Evolutionary conservation across 2,888 invertebrate genomes (phyloP).

Genomic region (Anorthoa munda): DNA sequence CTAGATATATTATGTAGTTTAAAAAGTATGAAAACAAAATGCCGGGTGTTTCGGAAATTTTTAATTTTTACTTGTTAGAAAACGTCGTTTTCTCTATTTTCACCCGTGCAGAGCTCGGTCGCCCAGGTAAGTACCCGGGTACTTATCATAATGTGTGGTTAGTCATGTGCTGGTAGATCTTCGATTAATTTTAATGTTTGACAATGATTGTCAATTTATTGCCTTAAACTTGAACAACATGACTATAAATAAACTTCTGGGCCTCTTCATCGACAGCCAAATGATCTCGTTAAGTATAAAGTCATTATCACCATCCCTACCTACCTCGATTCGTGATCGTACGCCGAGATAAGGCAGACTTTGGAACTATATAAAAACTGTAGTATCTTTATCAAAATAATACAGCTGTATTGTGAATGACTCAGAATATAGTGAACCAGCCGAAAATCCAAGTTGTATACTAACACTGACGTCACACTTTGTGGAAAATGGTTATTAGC

Average conservation of each 20-base stretch:
- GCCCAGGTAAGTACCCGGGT: no score
- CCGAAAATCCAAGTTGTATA: conserved; percentile 48
- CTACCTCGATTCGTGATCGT: conserved; percentile 35
- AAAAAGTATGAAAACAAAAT: no score
- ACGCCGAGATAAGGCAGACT: conserved; percentile 30
- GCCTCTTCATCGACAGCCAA: not conserved
- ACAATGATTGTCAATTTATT: not conserved
- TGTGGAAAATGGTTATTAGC: conserved; percentile 46
- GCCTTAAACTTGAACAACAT: no score
- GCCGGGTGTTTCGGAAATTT: no score
- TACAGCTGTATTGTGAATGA: conserved; percentile 36
- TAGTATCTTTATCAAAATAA: conserved; percentile 37
- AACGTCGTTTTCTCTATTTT: no score
- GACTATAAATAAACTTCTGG: not conserved
- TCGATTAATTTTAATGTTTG: not conserved
- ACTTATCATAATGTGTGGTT: no score
- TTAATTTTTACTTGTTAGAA: no score
- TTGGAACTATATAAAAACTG: conserved; percentile 47
- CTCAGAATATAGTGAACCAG: conserved; percentile 41
- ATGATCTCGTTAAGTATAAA: conserved; percentile 27
- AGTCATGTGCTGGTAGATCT: no score
- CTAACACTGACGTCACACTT: conserved; percentile 51
- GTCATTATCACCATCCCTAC: conserved; percentile 17
- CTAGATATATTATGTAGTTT: no score
- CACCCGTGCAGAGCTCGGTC: no score